phyloP scores from a whole-genome alignment of 1,140 invertebrate species.

The Laupala kohalensis region DNA sequence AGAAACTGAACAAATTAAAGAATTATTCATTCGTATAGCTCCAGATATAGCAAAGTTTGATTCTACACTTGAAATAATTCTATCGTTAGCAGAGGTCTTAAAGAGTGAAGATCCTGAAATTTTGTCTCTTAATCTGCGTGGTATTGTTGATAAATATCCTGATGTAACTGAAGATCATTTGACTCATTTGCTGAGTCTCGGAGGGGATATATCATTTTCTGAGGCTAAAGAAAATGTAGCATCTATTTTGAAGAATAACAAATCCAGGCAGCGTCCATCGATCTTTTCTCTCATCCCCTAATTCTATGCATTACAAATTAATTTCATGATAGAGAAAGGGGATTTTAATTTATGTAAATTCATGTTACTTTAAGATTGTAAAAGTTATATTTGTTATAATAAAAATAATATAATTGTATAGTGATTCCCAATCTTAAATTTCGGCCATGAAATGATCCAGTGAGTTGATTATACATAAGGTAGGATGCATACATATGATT shows the following conservation, averaged over 20 bases:
- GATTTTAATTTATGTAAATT: too few relatives aligned
- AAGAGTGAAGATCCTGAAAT: slow-evolving; percentile 81
- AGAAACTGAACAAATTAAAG: slow-evolving; percentile 67
- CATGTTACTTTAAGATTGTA: too few relatives aligned
- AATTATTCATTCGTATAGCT: slow-evolving; percentile 61
- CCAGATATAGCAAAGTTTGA: slow-evolving; percentile 52
- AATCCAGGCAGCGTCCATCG: slow-evolving; percentile 26
- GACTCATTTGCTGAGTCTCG: slow-evolving; percentile 59
- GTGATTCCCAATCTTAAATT: too few relatives aligned
- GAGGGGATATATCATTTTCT: slow-evolving; percentile 73
- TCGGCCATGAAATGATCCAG: too few relatives aligned
- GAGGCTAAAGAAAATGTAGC: slow-evolving; percentile 71
- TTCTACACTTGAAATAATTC: slow-evolving; percentile 69
- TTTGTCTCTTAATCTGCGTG: slow-evolving; percentile 79
- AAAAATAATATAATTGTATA: too few relatives aligned
- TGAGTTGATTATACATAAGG: too few relatives aligned
- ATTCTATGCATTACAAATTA: too few relatives aligned
- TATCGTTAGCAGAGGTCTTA: slow-evolving; percentile 68
- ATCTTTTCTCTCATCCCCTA: slow-evolving; percentile 33
- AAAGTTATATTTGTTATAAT: too few relatives aligned
- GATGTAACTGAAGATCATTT: slow-evolving; percentile 84
- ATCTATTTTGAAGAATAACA: slow-evolving; percentile 51
- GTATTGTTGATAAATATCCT: slow-evolving; percentile 80
- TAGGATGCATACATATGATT: too few relatives aligned
- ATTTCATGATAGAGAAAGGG: too few relatives aligned